Evolutionary conservation across 2,113 vertebrate genomes (phyloP), one percentile per base, ranked within the genome.

Genomic region (Daubentonia madagascariensis): DNA sequence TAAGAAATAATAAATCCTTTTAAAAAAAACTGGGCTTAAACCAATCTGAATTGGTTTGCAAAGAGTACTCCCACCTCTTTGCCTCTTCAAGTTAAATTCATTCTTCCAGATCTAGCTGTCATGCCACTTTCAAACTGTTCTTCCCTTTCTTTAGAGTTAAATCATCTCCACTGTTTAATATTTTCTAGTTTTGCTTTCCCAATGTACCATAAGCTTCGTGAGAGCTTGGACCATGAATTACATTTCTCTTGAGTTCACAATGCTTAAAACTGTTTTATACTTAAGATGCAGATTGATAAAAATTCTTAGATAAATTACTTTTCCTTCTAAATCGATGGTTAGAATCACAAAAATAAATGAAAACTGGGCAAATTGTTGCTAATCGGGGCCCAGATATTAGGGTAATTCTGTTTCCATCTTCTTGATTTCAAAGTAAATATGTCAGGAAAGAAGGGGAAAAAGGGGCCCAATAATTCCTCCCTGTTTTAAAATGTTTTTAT

Each of bases 311-410:
- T 40, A 70, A 59, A 3, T 32, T 70, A 43, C 4, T 89, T 89
- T 89, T 84, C 68, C 79, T 65, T 75, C 48, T 57, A 80, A 89
- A 75, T 30, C 35, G 75, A 5, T n/a, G 12, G 65, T 97, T 73
- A 93, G 80, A 90, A 50, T 80, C 48, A 90, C 73, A 86, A 85
- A 75, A 89, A 48, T 73, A 86, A 70, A 76, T 76, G 59, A 93
- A 70, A 91, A 65, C 25, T 80, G 81, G 63, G 61, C 52, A 89
- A 79, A 37, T 22, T 79, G 30, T 63, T 90, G 63, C 72, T 85
- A 43, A 20, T 79, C 16, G 45, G 30, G 67, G 18, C 12, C 73
- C 65, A n/a, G 8, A n/a, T 93, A 30, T 90, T 93, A 93, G 18
- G 43, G 13, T 89, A 94, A 61, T 72, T 96, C 52, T 63, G 75